Evolutionary conservation across 2,888 invertebrate species (phyloP), one percentile per base, ranked within the genome.

Genomic region (Apeira syringaria): DNA sequence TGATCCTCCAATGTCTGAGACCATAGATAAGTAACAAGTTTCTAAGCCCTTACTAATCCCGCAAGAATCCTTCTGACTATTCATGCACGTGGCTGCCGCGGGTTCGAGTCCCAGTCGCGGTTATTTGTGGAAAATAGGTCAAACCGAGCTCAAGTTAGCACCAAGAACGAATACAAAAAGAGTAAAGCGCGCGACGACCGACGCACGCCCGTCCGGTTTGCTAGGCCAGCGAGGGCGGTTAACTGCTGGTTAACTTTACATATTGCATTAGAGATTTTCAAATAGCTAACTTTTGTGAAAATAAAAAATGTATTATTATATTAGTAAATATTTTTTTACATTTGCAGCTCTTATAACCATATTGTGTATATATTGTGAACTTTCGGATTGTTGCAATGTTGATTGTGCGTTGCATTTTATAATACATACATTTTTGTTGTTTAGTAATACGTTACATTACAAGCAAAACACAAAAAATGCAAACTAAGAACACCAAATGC

Each of bases 131-230:
- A 79, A 88, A 86, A 81, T 89, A 60, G 88, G 88, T 86, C 88
- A 89, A 75, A 65, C 74, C 78, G 79, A 65, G 78, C 84, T 84
- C 85, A 84, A 87, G 61, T 88, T 88, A 86, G 87, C 72, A 78
- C 85, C 83, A 86, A 84, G 80, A 87, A 86, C 82, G 74, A 87
- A 86, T 83, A 86, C 88, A 89, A 89, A 89, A 89, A 89, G 86
- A 89, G 86, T 85, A 85, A 85, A 86, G 68, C 80, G 71, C 64
- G 59, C 57, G 56, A 56, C 10, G 62, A 61, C 59, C 66, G 61
- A 59, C 48, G 43, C 24, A 7, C 48, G 47, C 54, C 53, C 50
- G 30, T 39, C 49, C 31, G 43, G 38, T 33, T 54, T 33, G 44
- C 38, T 27, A 15, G 27, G 33, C 17, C 8, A 9, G 25, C 27